Base-by-base conservation (phyloP, 1,140 invertebrate genomes). In the Lepidurus packardi region DNA sequence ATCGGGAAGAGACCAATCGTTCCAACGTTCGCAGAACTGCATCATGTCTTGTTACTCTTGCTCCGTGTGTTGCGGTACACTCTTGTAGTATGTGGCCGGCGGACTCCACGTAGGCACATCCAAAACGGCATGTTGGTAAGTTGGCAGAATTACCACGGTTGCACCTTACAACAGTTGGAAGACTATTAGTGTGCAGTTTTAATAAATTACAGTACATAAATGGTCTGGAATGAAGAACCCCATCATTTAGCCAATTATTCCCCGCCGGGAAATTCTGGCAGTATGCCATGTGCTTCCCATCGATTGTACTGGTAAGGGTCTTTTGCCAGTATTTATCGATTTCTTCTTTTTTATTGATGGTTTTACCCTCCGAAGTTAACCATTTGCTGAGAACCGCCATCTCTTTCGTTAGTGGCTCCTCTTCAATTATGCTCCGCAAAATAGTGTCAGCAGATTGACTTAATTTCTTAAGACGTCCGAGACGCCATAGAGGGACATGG, bases 41-140 rank as follows among this genome's bases (percentile, higher is more conserved):
- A 13, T 76, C 75, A n/a, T 76, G 34, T n/a, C 75, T 76, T 76
- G n/a, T 41, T 13, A 76, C 43, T n/a, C 75, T 10, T 10, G 34
- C 43, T n/a, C 25, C 25, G 43, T 76, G 75, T 8, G 75, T 76
- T 43, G 25, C 8, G 10, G 43, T 43, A 34, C 75, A 76, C 8
- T n/a, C 75, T 43, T 42, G 34, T n/a, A 43, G 43, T 34, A 76
- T 43, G 43, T 76, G 75, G n/a, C 43, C 43, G 8, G 75, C 75
- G 6, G 75, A 42, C 75, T 76, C 75, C n/a, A 42, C 8, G 10
- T 21, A 34, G 75, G 9, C 25, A 43, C 75, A 76, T 6, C 75
- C 75, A n/a, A 43, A 34, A 6, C 75, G 75, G n/a, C 75, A 76
- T 9, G 24, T 8, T 76, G 25, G 13, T 41, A 43, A 43, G 7